Evolutionary conservation across 2,888 invertebrate species (phyloP).

Genomic region (Thecocarcelia acutangulata): DNA sequence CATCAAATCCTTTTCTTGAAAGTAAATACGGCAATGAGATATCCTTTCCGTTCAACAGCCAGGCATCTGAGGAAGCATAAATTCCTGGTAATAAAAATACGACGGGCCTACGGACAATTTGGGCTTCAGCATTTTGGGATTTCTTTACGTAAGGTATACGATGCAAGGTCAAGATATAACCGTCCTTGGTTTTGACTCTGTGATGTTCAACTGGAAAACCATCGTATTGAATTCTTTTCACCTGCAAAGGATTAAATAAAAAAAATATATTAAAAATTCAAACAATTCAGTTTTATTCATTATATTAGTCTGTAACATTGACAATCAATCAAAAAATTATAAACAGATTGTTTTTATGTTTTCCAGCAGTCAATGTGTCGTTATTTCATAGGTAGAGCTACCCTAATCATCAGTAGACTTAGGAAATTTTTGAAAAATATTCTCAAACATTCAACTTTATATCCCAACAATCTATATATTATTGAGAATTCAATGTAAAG

Average conservation of each 20-base stretch:
- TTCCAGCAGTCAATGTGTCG: too few relatives aligned
- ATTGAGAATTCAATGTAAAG: too few relatives aligned
- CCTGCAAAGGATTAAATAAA: conserved; percentile 72
- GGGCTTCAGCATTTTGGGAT: conserved; percentile 42
- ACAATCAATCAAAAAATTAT: neutral
- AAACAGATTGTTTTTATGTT: too few relatives aligned
- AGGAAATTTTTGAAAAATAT: too few relatives aligned
- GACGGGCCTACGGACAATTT: conserved; percentile 75
- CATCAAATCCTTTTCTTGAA: conserved; percentile 79
- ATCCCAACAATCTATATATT: too few relatives aligned
- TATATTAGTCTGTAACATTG: too few relatives aligned
- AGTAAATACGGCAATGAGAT: conserved; percentile 79
- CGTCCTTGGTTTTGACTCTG: conserved; percentile 82
- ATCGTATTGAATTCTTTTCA: conserved; percentile 78
- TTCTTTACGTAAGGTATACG: conserved; percentile 77
- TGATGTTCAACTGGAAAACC: conserved; percentile 83
- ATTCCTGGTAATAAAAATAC: conserved; percentile 79
- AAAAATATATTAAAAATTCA: neutral
- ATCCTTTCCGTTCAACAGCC: conserved; percentile 79
- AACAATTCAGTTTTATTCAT: too few relatives aligned
- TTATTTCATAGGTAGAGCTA: too few relatives aligned
- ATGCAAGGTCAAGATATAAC: conserved; percentile 78
- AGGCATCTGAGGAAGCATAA: conserved; percentile 80
- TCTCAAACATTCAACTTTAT: too few relatives aligned
- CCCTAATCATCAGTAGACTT: too few relatives aligned